phyloP scores from a whole-genome alignment of 2,113 vertebrate genomes.

The Forbesichthys papilliferus region DNA sequence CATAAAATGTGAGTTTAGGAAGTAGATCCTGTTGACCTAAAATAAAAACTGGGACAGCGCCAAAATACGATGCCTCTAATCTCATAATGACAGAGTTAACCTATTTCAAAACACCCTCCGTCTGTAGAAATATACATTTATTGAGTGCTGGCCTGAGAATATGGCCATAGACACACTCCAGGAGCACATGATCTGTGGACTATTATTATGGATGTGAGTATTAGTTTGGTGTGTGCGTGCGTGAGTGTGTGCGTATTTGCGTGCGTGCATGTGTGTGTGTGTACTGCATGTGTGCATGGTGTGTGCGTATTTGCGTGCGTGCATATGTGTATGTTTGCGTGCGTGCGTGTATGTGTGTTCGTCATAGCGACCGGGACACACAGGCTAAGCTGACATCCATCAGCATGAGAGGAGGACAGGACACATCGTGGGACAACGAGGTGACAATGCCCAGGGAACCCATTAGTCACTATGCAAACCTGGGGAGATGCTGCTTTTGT shows the following conservation, averaged over 20 bases:
- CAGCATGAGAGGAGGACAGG: conserved; percentile 67
- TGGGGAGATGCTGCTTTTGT: conserved; percentile 55
- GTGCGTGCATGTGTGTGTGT: not conserved
- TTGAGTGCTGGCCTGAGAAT: too few relatives aligned
- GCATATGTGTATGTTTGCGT: not conserved
- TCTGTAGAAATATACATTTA: too few relatives aligned
- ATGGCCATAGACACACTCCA: too few relatives aligned
- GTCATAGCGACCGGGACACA: conserved; percentile 46
- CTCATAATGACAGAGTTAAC: too few relatives aligned
- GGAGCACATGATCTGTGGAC: not conserved
- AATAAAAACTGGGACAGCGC: too few relatives aligned
- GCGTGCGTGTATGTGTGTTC: conserved; percentile 36
- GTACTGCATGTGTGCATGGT: not conserved
- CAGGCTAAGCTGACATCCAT: conserved; percentile 74
- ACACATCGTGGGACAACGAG: conserved; percentile 60
- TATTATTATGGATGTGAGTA: not conserved
- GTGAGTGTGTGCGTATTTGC: not conserved
- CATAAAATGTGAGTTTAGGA: too few relatives aligned
- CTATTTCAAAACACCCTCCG: too few relatives aligned
- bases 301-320: not conserved
- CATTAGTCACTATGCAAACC: conserved; percentile 48
- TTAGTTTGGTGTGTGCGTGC: not conserved
- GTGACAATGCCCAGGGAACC: conserved; percentile 59
- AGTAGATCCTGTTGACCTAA: too few relatives aligned
- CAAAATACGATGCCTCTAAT: too few relatives aligned